Evolutionary conservation across 2,888 invertebrate species (phyloP), one percentile per base, ranked within the genome.

Genomic region (Coremacera marginata): DNA sequence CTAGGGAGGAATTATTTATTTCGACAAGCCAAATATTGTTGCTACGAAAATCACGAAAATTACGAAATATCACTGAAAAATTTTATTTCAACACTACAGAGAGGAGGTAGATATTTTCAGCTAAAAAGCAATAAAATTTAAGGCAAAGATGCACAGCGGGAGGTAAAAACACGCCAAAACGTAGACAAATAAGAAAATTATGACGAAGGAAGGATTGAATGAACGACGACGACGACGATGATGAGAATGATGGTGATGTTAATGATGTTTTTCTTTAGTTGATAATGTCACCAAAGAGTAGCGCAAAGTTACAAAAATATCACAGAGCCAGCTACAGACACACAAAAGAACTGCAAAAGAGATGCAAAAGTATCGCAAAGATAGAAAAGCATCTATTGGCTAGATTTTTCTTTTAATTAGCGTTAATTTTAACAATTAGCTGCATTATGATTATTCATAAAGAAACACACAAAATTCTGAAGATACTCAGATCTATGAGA

Each of bases 231-330:
- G 55, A 22, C 63, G 31, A 52, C 19, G 65, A 37, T n/a, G 14
- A 52, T 19, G 16, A 52, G 16, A 37, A 51, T 27, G 14, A 25
- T 27, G 60, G 2, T 44, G 44, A 11, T 44, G 44, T 7, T 44
- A 8, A 37, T 37, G 8, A 37, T 37, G 37, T 7, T 44, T 4
- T 44, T 44, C 11, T 2, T 44, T 2, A 44, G 44, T 11, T 11
- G 44, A 44, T 37, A 37, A 37, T 44, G 44, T 44, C 44, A 44
- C 11, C 67, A 55, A 63, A 34, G 57, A 65, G 31, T 52, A 22
- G 27, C 75, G 70, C 44, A 76, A 76, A 62, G n/a, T 55, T 19
- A 55, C 60, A 62, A 25, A 71, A 19, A 27, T 55, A 70, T 34
- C 31, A 22, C 70, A 49, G 51, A 51, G 55, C 31, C 19, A 37